Conservation (phyloP, 1,140 invertebrate species). For the Heterodera carotae region DNA sequence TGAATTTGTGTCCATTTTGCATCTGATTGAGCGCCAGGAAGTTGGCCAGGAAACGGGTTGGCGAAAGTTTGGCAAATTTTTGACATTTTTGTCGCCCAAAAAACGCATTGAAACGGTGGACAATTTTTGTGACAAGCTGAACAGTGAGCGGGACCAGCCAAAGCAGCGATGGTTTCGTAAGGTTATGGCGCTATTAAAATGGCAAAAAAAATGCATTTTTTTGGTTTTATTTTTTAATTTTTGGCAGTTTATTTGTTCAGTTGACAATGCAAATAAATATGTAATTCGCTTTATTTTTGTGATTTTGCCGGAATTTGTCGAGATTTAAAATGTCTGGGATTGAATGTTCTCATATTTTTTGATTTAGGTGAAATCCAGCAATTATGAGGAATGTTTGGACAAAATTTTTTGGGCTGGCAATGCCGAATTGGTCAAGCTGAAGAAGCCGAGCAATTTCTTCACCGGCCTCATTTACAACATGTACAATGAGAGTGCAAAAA, state of each 20-base stretch:
- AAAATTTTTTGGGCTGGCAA: neutral
- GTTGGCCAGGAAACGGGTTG: neutral
- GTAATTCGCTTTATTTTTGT: too few relatives aligned
- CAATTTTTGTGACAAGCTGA: neutral
- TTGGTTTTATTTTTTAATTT: too few relatives aligned
- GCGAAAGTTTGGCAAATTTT: neutral
- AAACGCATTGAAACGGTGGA: neutral
- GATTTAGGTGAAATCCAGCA: neutral
- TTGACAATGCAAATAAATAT: too few relatives aligned
- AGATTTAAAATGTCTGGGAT: too few relatives aligned
- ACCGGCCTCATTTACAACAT: conserved; percentile 2
- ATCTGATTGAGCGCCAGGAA: neutral
- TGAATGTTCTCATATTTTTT: too few relatives aligned
- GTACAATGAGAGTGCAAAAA: neutral
- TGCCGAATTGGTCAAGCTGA: neutral
- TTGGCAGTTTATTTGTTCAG: too few relatives aligned
- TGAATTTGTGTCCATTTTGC: neutral
- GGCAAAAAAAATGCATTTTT: neutral
- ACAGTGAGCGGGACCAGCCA: neutral
- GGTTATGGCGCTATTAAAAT: neutral
- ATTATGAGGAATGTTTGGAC: neutral
- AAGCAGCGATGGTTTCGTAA: neutral
- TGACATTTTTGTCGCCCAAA: neutral
- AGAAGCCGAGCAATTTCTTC: neutral
- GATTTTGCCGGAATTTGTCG: too few relatives aligned